Evolutionary conservation across 35 echinoderm and acorn worm genomes (phyloP).

Genomic region (Patiria miniata): DNA sequence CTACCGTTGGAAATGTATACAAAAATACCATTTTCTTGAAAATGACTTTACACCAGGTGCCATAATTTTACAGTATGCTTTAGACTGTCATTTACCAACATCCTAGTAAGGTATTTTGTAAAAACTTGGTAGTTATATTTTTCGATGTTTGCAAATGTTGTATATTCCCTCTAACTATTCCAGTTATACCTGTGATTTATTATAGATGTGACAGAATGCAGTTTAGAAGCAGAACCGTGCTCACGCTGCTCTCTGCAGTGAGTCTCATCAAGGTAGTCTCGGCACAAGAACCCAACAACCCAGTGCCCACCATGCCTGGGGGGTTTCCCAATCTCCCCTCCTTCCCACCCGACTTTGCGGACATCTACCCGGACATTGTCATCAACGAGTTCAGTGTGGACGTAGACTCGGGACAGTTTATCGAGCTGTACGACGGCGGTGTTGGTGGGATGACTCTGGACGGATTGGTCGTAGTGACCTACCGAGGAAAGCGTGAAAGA

Average conservation of each 20-base stretch:
- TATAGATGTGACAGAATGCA: too few relatives aligned
- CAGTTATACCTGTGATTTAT: too few relatives aligned
- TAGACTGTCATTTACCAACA: too few relatives aligned
- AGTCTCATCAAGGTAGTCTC: conserved; percentile 47
- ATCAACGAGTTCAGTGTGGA: conserved; percentile 87
- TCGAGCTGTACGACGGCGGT: conserved; percentile 88
- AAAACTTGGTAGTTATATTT: too few relatives aligned
- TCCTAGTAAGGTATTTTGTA: too few relatives aligned
- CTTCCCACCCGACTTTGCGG: neutral
- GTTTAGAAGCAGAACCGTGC: too few relatives aligned
- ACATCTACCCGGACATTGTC: conserved; percentile 38
- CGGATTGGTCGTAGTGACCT: conserved; percentile 56
- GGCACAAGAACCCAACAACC: neutral
- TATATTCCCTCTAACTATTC: too few relatives aligned
- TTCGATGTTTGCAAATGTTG: too few relatives aligned
- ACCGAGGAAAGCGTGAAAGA: conserved; percentile 41
- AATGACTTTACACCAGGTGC: too few relatives aligned
- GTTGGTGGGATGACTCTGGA: conserved; percentile 57
- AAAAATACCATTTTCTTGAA: too few relatives aligned
- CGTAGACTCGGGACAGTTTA: conserved; percentile 41
- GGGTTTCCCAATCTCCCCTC: neutral
- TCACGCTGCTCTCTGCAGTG: conserved; percentile 47
- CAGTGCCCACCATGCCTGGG: neutral
- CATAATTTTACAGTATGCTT: too few relatives aligned
- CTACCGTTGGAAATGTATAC: too few relatives aligned